Conservation (phyloP, 2,797 vertebrate species). For the Enteromius radiatus region DNA sequence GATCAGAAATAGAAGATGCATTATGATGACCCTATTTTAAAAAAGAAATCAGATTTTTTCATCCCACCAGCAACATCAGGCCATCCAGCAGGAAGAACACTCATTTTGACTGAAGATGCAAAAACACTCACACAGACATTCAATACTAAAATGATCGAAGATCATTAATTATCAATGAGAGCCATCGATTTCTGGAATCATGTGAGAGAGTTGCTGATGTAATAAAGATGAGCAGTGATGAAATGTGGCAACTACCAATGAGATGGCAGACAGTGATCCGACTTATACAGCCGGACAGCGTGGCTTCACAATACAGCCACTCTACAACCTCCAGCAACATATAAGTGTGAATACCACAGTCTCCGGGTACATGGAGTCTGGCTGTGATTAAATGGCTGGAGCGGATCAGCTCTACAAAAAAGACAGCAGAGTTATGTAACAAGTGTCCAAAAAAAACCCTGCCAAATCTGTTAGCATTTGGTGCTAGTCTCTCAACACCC, state of each 20-base stretch:
- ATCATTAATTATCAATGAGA: conserved; percentile 32
- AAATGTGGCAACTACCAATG: not conserved
- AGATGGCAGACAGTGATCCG: not conserved
- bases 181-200: not conserved
- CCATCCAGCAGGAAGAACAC: conserved; percentile 14
- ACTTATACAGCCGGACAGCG: not conserved
- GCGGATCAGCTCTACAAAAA: conserved; percentile 1
- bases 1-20: too few relatives aligned
- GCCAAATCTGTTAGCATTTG: conserved; percentile 17
- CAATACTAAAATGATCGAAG: not conserved
- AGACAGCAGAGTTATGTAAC: conserved; percentile 50
- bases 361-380: not conserved
- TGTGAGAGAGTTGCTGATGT: not conserved
- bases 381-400: conserved; percentile 38
- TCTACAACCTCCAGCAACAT: conserved; percentile 22
- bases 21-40: not conserved
- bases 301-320: not conserved
- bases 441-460: conserved; percentile 38
- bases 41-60: not conserved
- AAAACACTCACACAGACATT: not conserved
- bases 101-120: not conserved
- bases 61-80: not conserved
- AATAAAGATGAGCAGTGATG: conserved; percentile 10
- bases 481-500: conserved; percentile 18
- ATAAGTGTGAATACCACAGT: not conserved